Conservation (phyloP, 2,797 vertebrate species). For the Benthosema pterotum region DNA sequence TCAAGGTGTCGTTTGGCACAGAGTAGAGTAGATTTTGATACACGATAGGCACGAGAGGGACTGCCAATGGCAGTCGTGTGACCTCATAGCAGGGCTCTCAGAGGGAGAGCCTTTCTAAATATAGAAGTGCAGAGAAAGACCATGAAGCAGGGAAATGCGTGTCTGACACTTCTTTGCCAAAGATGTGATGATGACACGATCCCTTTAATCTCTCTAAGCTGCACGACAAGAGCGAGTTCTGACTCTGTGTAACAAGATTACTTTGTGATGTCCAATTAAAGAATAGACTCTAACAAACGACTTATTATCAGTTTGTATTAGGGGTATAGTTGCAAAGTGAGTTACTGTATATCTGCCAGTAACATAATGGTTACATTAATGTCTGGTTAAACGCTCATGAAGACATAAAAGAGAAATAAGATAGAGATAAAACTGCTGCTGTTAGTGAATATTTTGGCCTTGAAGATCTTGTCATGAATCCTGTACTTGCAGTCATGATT, state of each 20-base stretch:
- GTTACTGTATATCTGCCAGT: neutral
- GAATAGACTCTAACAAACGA: neutral
- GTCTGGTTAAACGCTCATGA: neutral
- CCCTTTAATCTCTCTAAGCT: neutral
- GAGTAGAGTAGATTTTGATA: constrained; percentile 38
- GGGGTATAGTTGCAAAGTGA: neutral
- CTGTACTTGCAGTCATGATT: constrained; percentile 46
- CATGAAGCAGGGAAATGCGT: neutral
- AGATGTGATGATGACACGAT: neutral
- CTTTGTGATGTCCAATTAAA: neutral
- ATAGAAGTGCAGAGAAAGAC: constrained; percentile 47
- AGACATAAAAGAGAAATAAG: constrained; percentile 33
- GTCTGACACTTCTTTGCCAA: constrained; percentile 3
- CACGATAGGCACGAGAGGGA: constrained; percentile 12
- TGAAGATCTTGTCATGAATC: constrained; percentile 14
- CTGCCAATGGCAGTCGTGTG: constrained; percentile 26
- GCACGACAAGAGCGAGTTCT: constrained; percentile 9
- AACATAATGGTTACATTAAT: neutral
- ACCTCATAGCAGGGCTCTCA: constrained; percentile 10
- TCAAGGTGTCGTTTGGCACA: constrained; percentile 25
- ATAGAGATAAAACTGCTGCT: constrained; percentile 14
- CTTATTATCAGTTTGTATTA: neutral
- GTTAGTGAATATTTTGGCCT: constrained; percentile 38
- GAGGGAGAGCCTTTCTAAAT: constrained; percentile 29
- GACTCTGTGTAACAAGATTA: neutral